These are phyloP conservation scores for Scrobipalpa costella DNA, from an alignment of 2,888 invertebrate species.

Conservation along the genomic window DNA sequence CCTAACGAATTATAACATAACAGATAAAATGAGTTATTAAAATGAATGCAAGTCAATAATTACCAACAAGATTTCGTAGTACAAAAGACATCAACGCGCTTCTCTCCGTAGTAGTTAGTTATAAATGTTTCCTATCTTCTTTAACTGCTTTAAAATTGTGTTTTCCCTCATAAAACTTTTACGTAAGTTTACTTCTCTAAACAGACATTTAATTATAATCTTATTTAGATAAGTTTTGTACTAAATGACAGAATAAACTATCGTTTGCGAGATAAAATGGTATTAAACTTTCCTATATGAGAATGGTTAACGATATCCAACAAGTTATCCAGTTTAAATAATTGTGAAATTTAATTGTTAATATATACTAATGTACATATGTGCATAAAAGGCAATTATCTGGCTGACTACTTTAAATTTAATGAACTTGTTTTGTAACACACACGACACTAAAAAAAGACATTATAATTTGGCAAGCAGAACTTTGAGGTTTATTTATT, in stretches of 20 bases:
- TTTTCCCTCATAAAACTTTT: conserved; percentile 1
- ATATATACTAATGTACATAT: conserved; percentile 25
- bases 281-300: not conserved
- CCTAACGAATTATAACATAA: not conserved
- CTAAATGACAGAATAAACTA: not conserved
- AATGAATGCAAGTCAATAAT: not conserved
- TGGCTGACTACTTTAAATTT: conserved; percentile 28
- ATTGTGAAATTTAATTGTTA: conserved; percentile 27
- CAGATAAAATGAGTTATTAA: not conserved
- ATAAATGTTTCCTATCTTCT: not conserved
- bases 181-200: not conserved
- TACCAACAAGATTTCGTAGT: conserved; percentile 21
- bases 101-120: not conserved
- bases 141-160: not conserved
- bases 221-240: not conserved
- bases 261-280: not conserved
- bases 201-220: conserved; percentile 3
- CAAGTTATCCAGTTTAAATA: conserved; percentile 5
- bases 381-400: conserved; percentile 26
- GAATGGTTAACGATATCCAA: not conserved
- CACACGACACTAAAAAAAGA: conserved; percentile 29
- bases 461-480: conserved; percentile 25
- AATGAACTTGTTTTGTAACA: conserved; percentile 31
- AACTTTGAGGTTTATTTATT: conserved; percentile 5
- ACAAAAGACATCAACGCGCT: conserved; percentile 51